Evolutionary conservation across 2,888 invertebrate genomes (phyloP), one percentile per base, ranked within the genome.

Genomic region (Bellardia pandia): DNA sequence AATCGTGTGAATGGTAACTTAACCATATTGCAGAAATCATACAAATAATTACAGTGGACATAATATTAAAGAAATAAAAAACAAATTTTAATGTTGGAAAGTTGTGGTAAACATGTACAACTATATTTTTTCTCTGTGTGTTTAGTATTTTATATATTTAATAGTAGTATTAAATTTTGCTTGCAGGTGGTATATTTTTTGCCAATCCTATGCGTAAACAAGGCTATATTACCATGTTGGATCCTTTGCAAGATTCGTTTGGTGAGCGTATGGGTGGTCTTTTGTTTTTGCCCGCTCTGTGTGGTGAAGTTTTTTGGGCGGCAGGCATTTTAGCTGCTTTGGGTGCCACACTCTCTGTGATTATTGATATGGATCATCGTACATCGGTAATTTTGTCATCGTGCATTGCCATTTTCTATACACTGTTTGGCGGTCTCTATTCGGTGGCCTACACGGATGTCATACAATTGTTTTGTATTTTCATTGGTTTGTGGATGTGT

Each of bases 261-360:
- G 99, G 99, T 33, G 98, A 98, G 93, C 96, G 99, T 89, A 99
- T 99, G 98, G 99, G 99, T 37, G 99, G 99, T 1, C 94, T 99
- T 88, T 95, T 99, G 89, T 99, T 99, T 94, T 94, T 99, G 90
- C 99, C 99, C 3, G 99, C 99, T 0, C 96, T 99, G 2, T 97
- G 98, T 91, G 99, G 99, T 8, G 99, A 99, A 94, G 98, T 99
- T 6, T 99, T 99, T 94, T 99, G 99, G 99, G 99, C 99, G 0
- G 99, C 99, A 0, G 99, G 99, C 77, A 99, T 99, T 90, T 95
- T 99, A 78, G 98, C 99, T 0, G 99, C 99, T 7, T 94, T 99
- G 60, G 98, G 97, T 58, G 99, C 99, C 14, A 99, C 99, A 0
- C 94, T 99, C 86, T 97, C 98, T 45, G 99, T 99, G 78, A 99